Evolutionary conservation across 2,113 vertebrate genomes (phyloP), one percentile per base, ranked within the genome.

Genomic region (Urocynchramus pylzowi): DNA sequence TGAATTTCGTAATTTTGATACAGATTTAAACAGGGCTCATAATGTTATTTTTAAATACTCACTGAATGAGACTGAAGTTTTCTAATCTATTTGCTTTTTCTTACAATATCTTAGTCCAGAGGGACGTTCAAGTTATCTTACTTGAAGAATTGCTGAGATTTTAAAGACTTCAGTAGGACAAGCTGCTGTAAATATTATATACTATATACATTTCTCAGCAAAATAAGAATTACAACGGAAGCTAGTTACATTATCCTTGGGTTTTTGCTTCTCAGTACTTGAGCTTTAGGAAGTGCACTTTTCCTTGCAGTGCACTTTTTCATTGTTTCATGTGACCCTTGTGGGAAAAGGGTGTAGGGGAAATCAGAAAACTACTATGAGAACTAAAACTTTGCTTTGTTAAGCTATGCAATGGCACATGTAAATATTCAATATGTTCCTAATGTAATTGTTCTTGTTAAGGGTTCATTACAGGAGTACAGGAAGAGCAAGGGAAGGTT

Each of bases 401-500:
- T 94, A 96, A 87, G 56, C 83, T 97, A 79, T 94, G 80, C 88
- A 87, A 87, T 76, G 93, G 90, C 74, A 91, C 93, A 96, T 97
- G 95, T 91, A 97, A 97, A 97, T 95, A 92, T 96, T 98, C 96
- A 98, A 89, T 91, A 91, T 93, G 93, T 97, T 95, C 84, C 94
- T 94, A 97, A 92, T 96, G 95, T 95, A 96, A 91, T 96, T 91
- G 90, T 96, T 97, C 75, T 96, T 94, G 73, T 95, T 98, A 94
- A 17, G 67, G 76, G 17, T 80, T 90, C 53, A 6, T 88, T 94
- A 41, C 87, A 96, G 79, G 35, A 94, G 90, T 65, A 96, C 98
- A 98, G 98, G 98, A 98, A 98, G 87, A 95, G 96, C 63, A 80
- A 61, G 81, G 90, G 86, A 93, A 89, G 61, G 90, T 94, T 97